phyloP scores from a whole-genome alignment of 1,140 invertebrate species.

The Conus betulinus region DNA sequence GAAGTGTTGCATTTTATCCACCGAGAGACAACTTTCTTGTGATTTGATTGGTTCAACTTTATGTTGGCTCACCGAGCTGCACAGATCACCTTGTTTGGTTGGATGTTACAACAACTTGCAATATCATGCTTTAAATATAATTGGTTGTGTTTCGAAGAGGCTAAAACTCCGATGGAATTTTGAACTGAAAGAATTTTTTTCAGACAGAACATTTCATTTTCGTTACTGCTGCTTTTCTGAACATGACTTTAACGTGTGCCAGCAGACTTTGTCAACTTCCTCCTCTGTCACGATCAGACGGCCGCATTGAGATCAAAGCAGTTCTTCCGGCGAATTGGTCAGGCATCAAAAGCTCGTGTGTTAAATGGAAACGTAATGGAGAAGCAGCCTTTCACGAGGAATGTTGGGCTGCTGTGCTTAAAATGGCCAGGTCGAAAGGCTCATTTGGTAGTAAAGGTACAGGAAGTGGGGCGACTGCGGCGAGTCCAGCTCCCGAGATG shows the following conservation, averaged over 20 bases:
- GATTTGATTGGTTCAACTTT: not conserved
- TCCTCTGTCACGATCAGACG: not conserved
- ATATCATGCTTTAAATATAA: not conserved
- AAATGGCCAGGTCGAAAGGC: conserved; percentile 11
- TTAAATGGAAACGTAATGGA: conserved; percentile 56
- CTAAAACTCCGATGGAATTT: too few species aligned
- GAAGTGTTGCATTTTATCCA: not conserved
- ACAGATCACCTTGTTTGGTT: not conserved
- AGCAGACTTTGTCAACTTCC: not conserved
- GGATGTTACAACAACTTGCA: not conserved
- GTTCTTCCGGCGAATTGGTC: conserved; percentile 43
- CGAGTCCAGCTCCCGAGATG: conserved; percentile 26
- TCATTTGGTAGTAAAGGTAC: not conserved
- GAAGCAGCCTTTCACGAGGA: conserved; percentile 58
- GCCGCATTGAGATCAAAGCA: conserved; percentile 56
- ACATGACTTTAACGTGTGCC: not conserved
- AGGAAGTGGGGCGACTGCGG: conserved; percentile 3
- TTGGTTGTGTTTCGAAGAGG: too few species aligned
- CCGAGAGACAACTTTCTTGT: not conserved
- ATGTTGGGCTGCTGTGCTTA: conserved; percentile 55
- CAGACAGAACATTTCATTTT: not conserved
- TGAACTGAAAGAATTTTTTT: too few species aligned
- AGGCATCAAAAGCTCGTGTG: not conserved
- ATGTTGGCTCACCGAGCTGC: not conserved
- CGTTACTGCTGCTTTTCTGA: not conserved